Evolutionary conservation across 2,888 invertebrate genomes (phyloP).

Genomic region (Sarcophaga rosellei): DNA sequence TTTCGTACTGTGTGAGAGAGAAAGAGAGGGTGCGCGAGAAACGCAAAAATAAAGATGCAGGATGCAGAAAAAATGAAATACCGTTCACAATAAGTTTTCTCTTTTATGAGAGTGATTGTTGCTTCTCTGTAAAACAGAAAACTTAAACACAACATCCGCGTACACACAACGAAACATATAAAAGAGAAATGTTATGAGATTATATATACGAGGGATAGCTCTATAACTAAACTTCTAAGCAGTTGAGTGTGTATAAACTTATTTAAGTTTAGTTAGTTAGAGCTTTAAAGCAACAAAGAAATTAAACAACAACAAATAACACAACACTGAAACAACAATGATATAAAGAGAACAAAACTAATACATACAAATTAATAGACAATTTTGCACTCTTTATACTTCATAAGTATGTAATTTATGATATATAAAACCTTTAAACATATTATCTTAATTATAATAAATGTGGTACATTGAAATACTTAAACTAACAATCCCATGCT

Average conservation of each 20-base stretch:
- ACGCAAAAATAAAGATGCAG: neutral
- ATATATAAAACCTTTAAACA: neutral
- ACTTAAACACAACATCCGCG: neutral
- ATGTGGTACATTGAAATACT: neutral
- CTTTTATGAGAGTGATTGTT: neutral
- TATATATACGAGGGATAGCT: too few relatives aligned
- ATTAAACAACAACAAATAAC: neutral
- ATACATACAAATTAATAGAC: neutral
- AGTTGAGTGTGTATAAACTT: too few relatives aligned
- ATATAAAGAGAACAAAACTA: neutral
- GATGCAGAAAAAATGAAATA: neutral
- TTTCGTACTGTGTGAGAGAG: neutral
- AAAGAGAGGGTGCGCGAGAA: neutral
- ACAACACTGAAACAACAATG: neutral
- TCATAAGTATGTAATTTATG: neutral
- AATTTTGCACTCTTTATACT: neutral
- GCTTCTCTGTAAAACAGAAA: neutral
- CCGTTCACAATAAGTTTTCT: neutral
- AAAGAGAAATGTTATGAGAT: too few relatives aligned
- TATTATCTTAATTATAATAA: neutral
- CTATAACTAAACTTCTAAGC: too few relatives aligned
- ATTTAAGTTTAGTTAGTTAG: too few relatives aligned
- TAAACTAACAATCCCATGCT: neutral
- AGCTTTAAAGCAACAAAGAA: too few relatives aligned
- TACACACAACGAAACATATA: too few relatives aligned